Conservation (phyloP, 2,797 vertebrate genomes). For the Takifugu rubripes region DNA sequence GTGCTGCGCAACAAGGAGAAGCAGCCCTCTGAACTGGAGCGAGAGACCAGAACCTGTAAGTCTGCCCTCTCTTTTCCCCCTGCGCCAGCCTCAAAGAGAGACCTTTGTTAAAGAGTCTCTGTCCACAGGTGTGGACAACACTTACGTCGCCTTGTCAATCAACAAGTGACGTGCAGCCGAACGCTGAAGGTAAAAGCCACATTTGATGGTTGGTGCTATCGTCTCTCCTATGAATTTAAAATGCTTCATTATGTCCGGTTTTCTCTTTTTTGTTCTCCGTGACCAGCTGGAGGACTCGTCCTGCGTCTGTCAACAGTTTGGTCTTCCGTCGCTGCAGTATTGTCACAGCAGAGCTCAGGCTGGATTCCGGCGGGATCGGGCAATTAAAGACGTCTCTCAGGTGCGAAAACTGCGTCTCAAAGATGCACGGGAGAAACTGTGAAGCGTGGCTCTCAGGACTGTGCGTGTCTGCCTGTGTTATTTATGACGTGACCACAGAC, state of each 20-base stretch:
- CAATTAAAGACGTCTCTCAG: no score
- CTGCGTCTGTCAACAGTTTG: slow-evolving; percentile 10
- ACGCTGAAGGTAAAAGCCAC: background rate
- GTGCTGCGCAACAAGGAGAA: slow-evolving; percentile 72
- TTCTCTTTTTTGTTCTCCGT: background rate
- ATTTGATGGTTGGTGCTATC: slow-evolving; percentile 12
- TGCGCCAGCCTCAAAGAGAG: background rate
- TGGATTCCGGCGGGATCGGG: no score
- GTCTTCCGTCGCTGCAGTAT: no score
- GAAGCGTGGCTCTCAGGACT: slow-evolving; percentile 37
- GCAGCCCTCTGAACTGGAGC: slow-evolving; percentile 74
- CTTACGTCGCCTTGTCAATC: slow-evolving; percentile 76
- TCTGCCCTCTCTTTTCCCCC: background rate
- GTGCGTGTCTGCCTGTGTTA: slow-evolving; percentile 26
- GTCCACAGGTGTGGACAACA: slow-evolving; percentile 78
- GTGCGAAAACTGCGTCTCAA: no score
- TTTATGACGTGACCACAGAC: slow-evolving; percentile 35
- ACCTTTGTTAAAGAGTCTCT: slow-evolving; percentile 7
- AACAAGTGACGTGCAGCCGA: slow-evolving; percentile 62
- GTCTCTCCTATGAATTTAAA: background rate
- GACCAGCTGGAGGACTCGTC: background rate
- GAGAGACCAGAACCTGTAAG: slow-evolving; percentile 78
- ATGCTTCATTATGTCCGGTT: background rate
- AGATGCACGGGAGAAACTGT: slow-evolving; percentile 18
- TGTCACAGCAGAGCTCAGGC: no score